Evolutionary conservation across 2,888 invertebrate genomes (phyloP).

Genomic region (Dynastes maya): DNA sequence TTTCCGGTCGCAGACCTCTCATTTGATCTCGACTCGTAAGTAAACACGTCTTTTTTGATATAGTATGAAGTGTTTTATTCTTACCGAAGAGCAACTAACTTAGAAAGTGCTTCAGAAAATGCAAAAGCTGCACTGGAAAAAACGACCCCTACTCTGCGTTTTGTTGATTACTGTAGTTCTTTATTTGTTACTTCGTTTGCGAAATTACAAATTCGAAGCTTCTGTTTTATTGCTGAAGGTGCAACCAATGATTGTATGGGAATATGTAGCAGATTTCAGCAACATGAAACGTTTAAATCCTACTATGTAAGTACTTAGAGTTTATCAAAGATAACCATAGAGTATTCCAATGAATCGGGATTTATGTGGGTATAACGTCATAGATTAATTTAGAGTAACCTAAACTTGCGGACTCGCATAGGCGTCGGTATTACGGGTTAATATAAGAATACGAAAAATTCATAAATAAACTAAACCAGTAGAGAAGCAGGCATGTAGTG

Average conservation of each 20-base stretch:
- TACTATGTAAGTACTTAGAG: constrained; percentile 76
- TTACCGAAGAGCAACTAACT: not conserved
- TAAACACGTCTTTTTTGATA: not conserved
- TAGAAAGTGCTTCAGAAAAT: constrained; percentile 54
- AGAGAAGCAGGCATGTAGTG: no score
- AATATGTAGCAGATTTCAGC: constrained; percentile 83
- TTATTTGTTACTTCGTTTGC: constrained; percentile 64
- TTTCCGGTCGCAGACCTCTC: constrained; percentile 27
- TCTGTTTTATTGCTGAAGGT: constrained; percentile 73
- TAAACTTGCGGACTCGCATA: no score
- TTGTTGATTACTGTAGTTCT: constrained; percentile 58
- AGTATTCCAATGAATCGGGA: no score
- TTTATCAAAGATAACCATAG: not conserved
- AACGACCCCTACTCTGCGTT: constrained; percentile 59
- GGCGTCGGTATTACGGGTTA: no score
- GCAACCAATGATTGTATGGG: constrained; percentile 78
- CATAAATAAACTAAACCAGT: no score
- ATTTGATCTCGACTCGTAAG: not conserved
- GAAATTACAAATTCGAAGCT: constrained; percentile 69
- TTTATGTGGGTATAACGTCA: no score
- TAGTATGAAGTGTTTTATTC: not conserved
- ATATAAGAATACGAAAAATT: no score
- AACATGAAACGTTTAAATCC: constrained; percentile 82
- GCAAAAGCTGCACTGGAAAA: constrained; percentile 65
- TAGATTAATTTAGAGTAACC: no score